A percentile compares a stretch with the other conserved stretches of the same genome.
Conservation (phyloP, 2,797 vertebrate species). For the Aphelocoma californica region DNA sequence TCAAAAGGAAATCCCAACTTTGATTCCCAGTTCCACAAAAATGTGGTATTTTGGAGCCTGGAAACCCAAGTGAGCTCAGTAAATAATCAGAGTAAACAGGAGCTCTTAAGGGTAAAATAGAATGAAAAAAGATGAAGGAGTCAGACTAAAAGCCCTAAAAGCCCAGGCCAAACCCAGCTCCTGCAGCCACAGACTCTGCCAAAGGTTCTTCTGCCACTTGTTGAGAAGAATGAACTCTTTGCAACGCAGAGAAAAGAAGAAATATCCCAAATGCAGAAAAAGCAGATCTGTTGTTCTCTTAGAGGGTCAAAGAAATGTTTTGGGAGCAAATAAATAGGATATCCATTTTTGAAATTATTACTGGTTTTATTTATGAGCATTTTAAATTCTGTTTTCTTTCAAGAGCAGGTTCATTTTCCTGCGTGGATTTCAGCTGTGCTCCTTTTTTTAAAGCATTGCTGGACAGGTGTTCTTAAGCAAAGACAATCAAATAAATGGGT, state of each 20-base stretch:
- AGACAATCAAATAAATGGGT: neutral
- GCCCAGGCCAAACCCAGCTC: neutral
- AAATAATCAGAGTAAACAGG: neutral
- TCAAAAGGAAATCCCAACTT: neutral
- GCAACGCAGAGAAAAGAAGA: neutral
- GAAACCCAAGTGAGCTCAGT: neutral
- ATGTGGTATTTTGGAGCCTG: neutral
- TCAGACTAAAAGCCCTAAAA: neutral
- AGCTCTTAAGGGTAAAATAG: neutral
- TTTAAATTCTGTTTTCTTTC: neutral
- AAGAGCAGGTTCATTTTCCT: neutral
- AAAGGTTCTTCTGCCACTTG: neutral
- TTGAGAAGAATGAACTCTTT: neutral
- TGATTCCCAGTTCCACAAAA: neutral
- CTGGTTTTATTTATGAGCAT: neutral
- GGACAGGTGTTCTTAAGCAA: neutral
- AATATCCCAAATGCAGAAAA: neutral
- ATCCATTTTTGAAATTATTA: accelerated
- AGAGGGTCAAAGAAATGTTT: neutral
- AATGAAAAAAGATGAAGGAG: neutral
- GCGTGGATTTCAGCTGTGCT: neutral
- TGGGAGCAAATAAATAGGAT: neutral
- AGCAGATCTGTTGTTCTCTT: neutral
- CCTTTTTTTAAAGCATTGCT: neutral
- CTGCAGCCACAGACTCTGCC: neutral